Conservation (phyloP, 1,140 invertebrate genomes). For the Leptinotarsa lineolata region DNA sequence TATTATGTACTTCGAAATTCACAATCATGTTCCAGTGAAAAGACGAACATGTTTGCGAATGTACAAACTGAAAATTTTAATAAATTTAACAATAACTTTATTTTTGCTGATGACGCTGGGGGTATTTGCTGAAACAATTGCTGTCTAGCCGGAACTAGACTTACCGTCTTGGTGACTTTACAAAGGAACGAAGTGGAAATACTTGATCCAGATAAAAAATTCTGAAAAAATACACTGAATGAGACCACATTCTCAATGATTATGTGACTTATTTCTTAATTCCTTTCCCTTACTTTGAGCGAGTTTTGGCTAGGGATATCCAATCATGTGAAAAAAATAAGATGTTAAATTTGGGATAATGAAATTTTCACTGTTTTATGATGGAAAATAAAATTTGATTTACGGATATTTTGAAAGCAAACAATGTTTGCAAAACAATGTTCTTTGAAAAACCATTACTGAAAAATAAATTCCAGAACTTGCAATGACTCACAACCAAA, state of each 20-base stretch:
- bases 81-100: neutral
- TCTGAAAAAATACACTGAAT: conserved; percentile 57
- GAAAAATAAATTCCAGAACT: too few species aligned
- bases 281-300: neutral
- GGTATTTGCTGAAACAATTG: conserved; percentile 33
- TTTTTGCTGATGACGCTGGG: neutral
- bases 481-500: too few species aligned
- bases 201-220: conserved; percentile 56
- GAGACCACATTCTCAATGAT: conserved; percentile 39
- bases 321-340: too few species aligned
- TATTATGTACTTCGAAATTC: conserved; percentile 12
- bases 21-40: conserved; percentile 14
- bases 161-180: conserved; percentile 54
- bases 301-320: neutral
- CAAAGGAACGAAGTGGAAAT: conserved; percentile 52
- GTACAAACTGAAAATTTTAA: conserved; percentile 2
- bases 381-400: too few species aligned
- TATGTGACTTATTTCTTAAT: neutral
- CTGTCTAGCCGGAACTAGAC: conserved; percentile 57
- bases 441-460: too few species aligned
- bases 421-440: too few species aligned
- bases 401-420: too few species aligned
- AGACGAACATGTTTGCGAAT: conserved; percentile 26
- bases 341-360: too few species aligned
- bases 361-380: too few species aligned